Evolutionary conservation across 2,888 invertebrate species (phyloP), one percentile per base, ranked within the genome.

Genomic region (Clostera curtula): DNA sequence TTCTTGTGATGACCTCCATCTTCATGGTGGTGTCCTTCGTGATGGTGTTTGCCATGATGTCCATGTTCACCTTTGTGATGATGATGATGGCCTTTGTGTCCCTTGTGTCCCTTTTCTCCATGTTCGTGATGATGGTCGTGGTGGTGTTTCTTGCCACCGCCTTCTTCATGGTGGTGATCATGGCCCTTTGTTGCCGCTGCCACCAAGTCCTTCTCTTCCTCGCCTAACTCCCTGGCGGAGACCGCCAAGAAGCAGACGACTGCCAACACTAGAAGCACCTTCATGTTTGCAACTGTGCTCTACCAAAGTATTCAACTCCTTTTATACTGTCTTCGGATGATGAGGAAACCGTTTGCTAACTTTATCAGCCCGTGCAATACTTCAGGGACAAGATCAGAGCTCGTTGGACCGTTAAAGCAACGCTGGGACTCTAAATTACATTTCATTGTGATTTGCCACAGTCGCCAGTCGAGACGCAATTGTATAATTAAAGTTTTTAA

Each of bases 71-170:
- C 80, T 29, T 82, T 79, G 34, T 82, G 79, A 29, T 82, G 80
- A 22, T 82, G 82, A 24, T 82, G 82, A 40, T 79, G 79, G n/a
- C 71, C 76, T 44, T 82, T 76, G 39, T 82, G 80, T 1, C 80
- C 82, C 43, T 82, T 80, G 42, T 77, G 74, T 13, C 72, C 82
- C 23, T 79, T 72, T 12, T 70, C 62, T 1, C 71, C 80, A 17
- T 82, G 82, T 7, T 79, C 72, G 25, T 80, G 80, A 24, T 82
- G 80, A 27, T 82, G 82, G 19, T 82, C 60, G 1, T 56, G 69
- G 12, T 82, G 80, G 29, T 82, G 82, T 17, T 79, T 69, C n/a
- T 80, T 54, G 16, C 80, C 82, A 4, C 80, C 80, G 1, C 80
- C 82, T 36, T 60, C 60, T 33, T 80, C 77, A 23, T 82, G 82